Percentiles rank a stretch among this genome's conserved stretches.
Conservation (phyloP, 2,888 invertebrate species). For the Nephrotoma appendiculata region DNA sequence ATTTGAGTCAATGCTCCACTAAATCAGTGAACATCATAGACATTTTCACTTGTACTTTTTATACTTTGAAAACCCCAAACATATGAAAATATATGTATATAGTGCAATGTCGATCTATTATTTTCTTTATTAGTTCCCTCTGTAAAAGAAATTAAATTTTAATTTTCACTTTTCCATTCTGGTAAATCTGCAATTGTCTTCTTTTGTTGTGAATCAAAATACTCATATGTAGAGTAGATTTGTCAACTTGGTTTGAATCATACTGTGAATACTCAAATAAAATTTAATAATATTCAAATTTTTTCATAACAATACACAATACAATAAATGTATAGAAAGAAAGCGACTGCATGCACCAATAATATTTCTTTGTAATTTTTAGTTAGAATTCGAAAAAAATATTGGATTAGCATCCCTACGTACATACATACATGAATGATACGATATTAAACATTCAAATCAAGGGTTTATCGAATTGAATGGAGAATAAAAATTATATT, state of each 20-base stretch:
- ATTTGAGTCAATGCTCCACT: no score
- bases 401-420: neutral
- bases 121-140: neutral
- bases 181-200: neutral
- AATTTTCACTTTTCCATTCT: neutral
- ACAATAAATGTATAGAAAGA: neutral
- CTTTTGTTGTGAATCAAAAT: neutral
- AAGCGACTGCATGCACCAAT: neutral
- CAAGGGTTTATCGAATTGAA: neutral
- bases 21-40: no score
- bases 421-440: neutral
- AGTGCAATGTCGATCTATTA: neutral
- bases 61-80: neutral
- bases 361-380: neutral
- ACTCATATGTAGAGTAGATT: neutral
- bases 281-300: neutral
- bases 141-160: neutral
- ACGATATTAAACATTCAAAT: neutral
- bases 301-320: neutral
- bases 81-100: neutral
- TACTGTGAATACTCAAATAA: neutral
- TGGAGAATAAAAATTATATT: neutral
- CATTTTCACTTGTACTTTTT: neutral
- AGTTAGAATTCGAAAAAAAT: neutral
- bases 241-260: neutral